Evolutionary conservation across 2,888 invertebrate species (phyloP).

Genomic region (Synanthedon andrenaeformis): DNA sequence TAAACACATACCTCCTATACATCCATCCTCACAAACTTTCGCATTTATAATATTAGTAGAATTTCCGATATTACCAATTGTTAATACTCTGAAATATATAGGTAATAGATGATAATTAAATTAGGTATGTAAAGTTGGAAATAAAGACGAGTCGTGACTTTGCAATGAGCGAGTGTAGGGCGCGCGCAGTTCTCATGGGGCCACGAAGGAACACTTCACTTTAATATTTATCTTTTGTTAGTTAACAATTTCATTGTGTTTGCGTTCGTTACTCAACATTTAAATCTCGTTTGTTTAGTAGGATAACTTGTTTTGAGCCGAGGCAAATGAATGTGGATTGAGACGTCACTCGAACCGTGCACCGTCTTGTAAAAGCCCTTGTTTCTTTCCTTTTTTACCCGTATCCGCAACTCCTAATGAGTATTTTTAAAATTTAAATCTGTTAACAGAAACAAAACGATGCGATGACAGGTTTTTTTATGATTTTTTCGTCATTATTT

Average conservation of each 20-base stretch:
- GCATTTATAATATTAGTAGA: too few species aligned
- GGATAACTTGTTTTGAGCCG: slow-evolving; percentile 29
- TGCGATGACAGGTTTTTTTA: too few species aligned
- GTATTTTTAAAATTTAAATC: slow-evolving; percentile 19
- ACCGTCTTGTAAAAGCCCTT: slow-evolving; percentile 31
- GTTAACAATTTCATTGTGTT: slow-evolving; percentile 41
- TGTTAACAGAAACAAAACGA: too few species aligned
- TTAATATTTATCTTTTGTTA: slow-evolving; percentile 39
- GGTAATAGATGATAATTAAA: too few species aligned
- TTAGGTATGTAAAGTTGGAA: too few species aligned
- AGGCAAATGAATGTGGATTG: slow-evolving; percentile 39
- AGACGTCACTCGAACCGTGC: slow-evolving; percentile 35
- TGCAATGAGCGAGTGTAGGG: slow-evolving; percentile 4
- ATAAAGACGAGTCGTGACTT: slow-evolving; percentile 7
- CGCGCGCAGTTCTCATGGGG: slow-evolving; percentile 17
- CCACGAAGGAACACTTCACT: slow-evolving; percentile 17
- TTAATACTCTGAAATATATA: too few species aligned
- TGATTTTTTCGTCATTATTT: too few species aligned
- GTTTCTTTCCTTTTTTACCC: slow-evolving; percentile 26
- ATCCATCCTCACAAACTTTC: too few species aligned
- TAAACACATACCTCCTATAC: too few species aligned
- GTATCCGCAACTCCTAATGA: slow-evolving; percentile 27
- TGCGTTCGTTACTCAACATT: slow-evolving; percentile 35
- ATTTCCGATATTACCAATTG: too few species aligned
- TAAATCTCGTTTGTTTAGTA: slow-evolving; percentile 29